Percentiles rank a stretch among this genome's conserved stretches.
These are phyloP conservation scores for Drosophila stalkeri DNA, from an alignment of 2,888 invertebrate species.

Conservation along the genomic window DNA sequence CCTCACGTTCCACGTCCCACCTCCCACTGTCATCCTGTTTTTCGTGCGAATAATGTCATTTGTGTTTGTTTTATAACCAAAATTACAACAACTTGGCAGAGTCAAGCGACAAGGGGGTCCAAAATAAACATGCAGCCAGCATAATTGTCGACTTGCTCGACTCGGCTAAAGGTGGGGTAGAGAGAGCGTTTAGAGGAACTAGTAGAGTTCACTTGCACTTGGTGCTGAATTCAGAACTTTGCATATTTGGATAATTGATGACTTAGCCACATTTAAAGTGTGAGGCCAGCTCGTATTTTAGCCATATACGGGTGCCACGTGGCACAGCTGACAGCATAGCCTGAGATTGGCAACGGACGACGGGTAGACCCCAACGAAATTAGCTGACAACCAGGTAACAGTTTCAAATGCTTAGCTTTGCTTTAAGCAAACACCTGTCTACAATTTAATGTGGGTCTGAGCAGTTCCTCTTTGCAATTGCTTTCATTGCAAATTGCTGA, in stretches of 20 bases:
- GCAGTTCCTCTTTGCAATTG: conserved; percentile 27
- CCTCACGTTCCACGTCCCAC: conserved; percentile 15
- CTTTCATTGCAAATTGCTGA: conserved; percentile 14
- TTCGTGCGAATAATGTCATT: conserved; percentile 80
- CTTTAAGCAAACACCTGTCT: conserved; percentile 64
- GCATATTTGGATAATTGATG: conserved; percentile 1
- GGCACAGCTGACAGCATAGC: conserved; percentile 37
- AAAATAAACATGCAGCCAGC: conserved; percentile 50
- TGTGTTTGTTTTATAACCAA: conserved; percentile 79
- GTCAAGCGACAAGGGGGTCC: conserved; percentile 36
- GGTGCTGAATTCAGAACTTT: conserved; percentile 25
- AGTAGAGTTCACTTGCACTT: not conserved
- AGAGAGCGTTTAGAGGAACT: too few relatives aligned
- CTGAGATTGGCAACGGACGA: conserved; percentile 9
- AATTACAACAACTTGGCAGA: conserved; percentile 69
- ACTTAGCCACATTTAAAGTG: conserved; percentile 1
- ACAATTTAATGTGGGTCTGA: conserved; percentile 16
- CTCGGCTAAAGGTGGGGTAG: conserved; percentile 12
- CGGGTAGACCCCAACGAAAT: conserved; percentile 36
- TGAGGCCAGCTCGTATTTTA: conserved; percentile 7
- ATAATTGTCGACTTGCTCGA: conserved; percentile 52
- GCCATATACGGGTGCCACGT: conserved; percentile 14
- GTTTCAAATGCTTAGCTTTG: conserved; percentile 18
- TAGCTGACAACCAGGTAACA: conserved; percentile 22
- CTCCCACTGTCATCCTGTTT: conserved; percentile 64